Base-by-base conservation (phyloP, 2,888 invertebrate species). In the Chouioia cunea region DNA sequence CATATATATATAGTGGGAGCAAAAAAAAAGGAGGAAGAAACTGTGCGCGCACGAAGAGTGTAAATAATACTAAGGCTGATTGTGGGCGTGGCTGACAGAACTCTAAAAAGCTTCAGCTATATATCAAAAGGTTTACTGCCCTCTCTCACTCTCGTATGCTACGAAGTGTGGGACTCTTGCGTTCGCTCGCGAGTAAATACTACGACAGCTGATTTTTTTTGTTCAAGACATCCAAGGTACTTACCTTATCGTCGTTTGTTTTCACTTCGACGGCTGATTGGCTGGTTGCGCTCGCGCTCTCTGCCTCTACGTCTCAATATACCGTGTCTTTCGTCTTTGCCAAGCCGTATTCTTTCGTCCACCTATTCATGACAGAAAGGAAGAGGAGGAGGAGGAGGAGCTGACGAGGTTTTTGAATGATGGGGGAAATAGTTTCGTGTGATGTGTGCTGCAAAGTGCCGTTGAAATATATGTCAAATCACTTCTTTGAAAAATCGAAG, bases 41-140 rank as follows among this genome's bases (percentile, higher is more conserved):
- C 75, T 72, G 71, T 68, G 73, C 77, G 36, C 36, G 70, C 79
- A 79, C 77, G 74, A 77, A 76, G 81, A 85, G 85, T 85, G 85
- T 85, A 85, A 85, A 85, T 85, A 85, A 85, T 84, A 80, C 83
- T 83, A 80, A 82, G 85, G 84, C 81, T 83, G 84, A 85, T 85
- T 85, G 85, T 85, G 82, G 85, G 85, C 85, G 85, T 84, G 85
- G 81, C 85, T 83, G 85, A 85, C 84, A 84, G 84, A 85, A 84
- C 85, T 84, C 85, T 85, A 85, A 85, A 85, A 85, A 84, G 82
- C 83, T 82, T 85, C 83, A 82, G 83, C 85, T 84, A 85, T 85
- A 85, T 85, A 85, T 85, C 85, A 85, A 84, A 85, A 79, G 82
- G 84, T 85, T 85, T 85, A 85, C 83, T 84, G 83, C 83, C 80